phyloP scores from a whole-genome alignment of 1,140 invertebrate genomes.

The Anastrepha ludens region DNA sequence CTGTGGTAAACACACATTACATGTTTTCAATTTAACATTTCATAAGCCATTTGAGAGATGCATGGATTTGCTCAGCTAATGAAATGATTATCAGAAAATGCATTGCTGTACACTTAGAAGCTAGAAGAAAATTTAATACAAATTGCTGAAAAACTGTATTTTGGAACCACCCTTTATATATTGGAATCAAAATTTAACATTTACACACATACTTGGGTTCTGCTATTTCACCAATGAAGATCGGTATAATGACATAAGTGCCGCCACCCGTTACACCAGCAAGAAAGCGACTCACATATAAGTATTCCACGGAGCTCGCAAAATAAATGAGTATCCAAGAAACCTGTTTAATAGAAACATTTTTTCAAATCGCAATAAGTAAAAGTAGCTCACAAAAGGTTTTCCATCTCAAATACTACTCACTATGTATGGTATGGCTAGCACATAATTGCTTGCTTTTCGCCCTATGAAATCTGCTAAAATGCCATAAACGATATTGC shows the following conservation, averaged over 20 bases:
- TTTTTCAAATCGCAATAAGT: background rate
- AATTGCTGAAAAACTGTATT: too few species aligned
- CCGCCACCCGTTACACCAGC: slow-evolving; percentile 72
- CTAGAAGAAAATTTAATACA: too few species aligned
- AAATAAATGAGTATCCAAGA: slow-evolving; percentile 70
- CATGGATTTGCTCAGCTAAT: too few species aligned
- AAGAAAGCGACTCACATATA: slow-evolving; percentile 73
- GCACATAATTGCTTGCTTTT: slow-evolving; percentile 63
- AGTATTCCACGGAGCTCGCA: slow-evolving; percentile 64
- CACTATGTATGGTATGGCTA: slow-evolving; percentile 69
- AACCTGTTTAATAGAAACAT: slow-evolving; percentile 58
- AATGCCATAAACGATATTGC: slow-evolving; percentile 70
- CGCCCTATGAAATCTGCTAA: slow-evolving; percentile 73
- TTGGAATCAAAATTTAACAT: background rate
- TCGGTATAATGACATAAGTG: slow-evolving; percentile 65
- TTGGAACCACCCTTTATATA: background rate
- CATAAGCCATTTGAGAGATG: too few species aligned
- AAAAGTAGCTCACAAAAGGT: background rate
- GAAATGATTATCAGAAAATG: too few species aligned
- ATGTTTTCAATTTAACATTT: too few species aligned
- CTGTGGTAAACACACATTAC: too few species aligned
- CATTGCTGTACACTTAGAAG: too few species aligned
- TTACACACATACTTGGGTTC: slow-evolving; percentile 65
- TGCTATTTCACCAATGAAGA: slow-evolving; percentile 71
- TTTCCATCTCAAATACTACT: slow-evolving; percentile 23